A percentile compares a stretch with the other conserved stretches of the same genome.
phyloP scores from a whole-genome alignment of 1,140 invertebrate species.

The Temnothorax nylanderi region DNA sequence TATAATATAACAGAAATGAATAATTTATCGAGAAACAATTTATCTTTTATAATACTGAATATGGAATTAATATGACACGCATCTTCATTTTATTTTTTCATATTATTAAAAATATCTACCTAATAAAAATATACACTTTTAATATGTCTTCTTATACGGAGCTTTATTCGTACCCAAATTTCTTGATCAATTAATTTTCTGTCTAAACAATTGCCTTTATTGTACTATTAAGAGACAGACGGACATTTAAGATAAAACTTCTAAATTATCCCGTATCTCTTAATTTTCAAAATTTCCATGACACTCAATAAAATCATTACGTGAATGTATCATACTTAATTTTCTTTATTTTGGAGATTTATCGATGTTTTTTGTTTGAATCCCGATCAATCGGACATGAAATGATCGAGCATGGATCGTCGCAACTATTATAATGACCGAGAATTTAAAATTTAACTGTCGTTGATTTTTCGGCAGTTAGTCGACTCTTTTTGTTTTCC shows the following conservation, averaged over 20 bases:
- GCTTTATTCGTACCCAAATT: neutral
- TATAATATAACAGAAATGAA: neutral
- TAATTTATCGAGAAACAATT: neutral
- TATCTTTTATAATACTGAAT: neutral
- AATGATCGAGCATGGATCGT: neutral
- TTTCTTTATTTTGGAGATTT: neutral
- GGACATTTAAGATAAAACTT: neutral
- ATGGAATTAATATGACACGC: neutral
- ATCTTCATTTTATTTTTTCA: neutral
- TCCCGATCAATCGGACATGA: neutral
- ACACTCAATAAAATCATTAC: neutral
- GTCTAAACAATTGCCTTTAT: neutral
- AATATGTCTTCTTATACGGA: neutral
- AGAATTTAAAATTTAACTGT: neutral
- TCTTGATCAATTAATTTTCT: neutral
- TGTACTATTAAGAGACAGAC: neutral
- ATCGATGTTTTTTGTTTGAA: neutral
- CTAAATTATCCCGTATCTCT: neutral
- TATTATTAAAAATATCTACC: neutral
- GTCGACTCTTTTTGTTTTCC: neutral
- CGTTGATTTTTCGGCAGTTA: neutral
- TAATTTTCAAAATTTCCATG: neutral
- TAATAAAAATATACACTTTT: neutral
- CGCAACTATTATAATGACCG: neutral
- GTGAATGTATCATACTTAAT: neutral